phyloP scores from a whole-genome alignment of 2,797 vertebrate genomes.

The Lindbergichthys nudifrons region DNA sequence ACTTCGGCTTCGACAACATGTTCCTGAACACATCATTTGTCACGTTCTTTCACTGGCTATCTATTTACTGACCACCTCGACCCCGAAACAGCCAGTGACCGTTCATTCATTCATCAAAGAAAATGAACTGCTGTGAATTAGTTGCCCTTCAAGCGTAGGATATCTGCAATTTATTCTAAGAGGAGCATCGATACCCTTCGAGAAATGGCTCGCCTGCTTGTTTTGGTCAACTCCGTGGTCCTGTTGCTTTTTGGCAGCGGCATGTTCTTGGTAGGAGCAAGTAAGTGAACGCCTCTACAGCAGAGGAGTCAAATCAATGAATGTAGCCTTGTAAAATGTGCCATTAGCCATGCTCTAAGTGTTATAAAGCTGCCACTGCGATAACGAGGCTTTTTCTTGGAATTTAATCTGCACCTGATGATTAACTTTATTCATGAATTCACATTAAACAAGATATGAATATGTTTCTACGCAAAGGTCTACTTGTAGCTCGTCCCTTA shows the following conservation, averaged over 20 bases:
- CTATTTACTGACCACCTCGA: constrained; percentile 55
- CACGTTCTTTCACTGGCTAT: constrained; percentile 44
- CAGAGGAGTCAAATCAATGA: constrained; percentile 11
- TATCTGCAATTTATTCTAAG: constrained; percentile 37
- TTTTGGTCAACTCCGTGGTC: constrained; percentile 87
- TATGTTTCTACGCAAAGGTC: neutral
- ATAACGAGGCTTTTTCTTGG: neutral
- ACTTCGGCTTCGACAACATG: constrained; percentile 51
- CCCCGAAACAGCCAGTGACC: constrained; percentile 12
- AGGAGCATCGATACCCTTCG: constrained; percentile 40
- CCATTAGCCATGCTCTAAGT: constrained; percentile 17
- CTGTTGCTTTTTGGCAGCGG: constrained; percentile 94
- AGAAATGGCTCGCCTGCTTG: constrained; percentile 87
- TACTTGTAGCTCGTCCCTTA: neutral
- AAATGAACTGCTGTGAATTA: constrained; percentile 51
- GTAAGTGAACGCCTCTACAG: constrained; percentile 83
- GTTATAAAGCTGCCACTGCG: neutral
- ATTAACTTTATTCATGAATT: constrained; percentile 1
- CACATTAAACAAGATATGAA: neutral
- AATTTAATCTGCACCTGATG: neutral
- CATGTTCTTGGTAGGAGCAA: constrained; percentile 91
- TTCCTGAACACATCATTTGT: constrained; percentile 48
- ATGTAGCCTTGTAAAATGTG: constrained; percentile 33
- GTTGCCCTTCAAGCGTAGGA: constrained; percentile 43
- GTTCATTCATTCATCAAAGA: constrained; percentile 19